A percentile compares a stretch with the other conserved stretches of the same genome.
Evolutionary conservation across 1,140 invertebrate genomes (phyloP).

Genomic region (Papilio aristodemus): DNA sequence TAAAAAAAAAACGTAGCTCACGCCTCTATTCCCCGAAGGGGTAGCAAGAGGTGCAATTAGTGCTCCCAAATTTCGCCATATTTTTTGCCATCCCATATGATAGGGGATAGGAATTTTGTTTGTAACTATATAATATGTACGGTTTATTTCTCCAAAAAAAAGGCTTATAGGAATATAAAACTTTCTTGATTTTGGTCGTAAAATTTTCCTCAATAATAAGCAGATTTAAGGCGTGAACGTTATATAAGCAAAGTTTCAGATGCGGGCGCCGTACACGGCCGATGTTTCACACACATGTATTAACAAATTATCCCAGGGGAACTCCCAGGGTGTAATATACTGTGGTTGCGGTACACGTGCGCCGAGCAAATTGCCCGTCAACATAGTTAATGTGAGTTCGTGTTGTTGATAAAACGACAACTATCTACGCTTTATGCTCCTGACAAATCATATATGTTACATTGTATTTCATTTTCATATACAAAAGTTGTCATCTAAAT

Average conservation of each 20-base stretch:
- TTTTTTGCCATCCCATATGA: too few relatives aligned
- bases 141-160: too few relatives aligned
- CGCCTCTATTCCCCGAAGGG: too few relatives aligned
- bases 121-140: too few relatives aligned
- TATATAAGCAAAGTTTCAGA: constrained; percentile 21
- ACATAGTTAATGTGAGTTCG: constrained; percentile 59
- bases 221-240: neutral
- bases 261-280: neutral
- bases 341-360: constrained; percentile 47
- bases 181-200: too few relatives aligned
- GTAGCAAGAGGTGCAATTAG: too few relatives aligned
- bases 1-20: too few relatives aligned
- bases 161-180: too few relatives aligned
- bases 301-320: constrained; percentile 32
- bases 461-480: constrained; percentile 25
- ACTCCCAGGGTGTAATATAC: constrained; percentile 24
- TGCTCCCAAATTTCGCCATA: too few relatives aligned
- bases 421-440: constrained; percentile 27
- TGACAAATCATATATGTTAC: constrained; percentile 28
- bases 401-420: constrained; percentile 46
- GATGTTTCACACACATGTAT: constrained; percentile 20
- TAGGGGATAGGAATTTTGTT: too few relatives aligned
- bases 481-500: too few relatives aligned
- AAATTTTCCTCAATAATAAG: too few relatives aligned
- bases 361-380: constrained; percentile 62